These are phyloP conservation scores for Crenichthys baileyi DNA, from an alignment of 2,797 vertebrate species.

Conservation along the genomic window DNA sequence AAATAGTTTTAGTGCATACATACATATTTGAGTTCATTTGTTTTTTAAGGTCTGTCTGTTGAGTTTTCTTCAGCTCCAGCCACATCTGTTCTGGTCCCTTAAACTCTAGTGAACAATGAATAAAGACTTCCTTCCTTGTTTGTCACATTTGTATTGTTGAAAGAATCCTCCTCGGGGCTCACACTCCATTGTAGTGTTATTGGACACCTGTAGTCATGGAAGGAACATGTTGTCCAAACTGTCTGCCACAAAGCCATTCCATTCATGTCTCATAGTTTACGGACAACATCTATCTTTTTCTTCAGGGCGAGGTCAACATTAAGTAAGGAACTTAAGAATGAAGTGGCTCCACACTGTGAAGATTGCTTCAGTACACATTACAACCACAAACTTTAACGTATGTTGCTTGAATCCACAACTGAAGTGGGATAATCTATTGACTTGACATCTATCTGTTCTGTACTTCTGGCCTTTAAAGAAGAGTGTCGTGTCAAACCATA, in stretches of 20 bases:
- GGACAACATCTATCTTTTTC: not conserved
- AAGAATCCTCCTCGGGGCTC: not conserved
- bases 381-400: too few species aligned
- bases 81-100: slow-evolving; percentile 14
- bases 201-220: not conserved
- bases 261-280: not conserved
- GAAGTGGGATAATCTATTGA: too few species aligned
- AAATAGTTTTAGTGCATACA: not conserved
- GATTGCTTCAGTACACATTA: not conserved
- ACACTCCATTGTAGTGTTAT: slow-evolving; percentile 2
- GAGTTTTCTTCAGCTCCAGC: slow-evolving; percentile 2
- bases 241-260: not conserved
- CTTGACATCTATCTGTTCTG: not conserved
- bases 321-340: not conserved
- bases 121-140: slow-evolving; percentile 20
- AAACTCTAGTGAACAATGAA: slow-evolving; percentile 21
- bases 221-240: not conserved
- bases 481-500: too few species aligned
- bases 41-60: too few species aligned
- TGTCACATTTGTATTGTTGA: slow-evolving; percentile 34
- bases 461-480: not conserved
- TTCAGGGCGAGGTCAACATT: not conserved
- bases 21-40: not conserved
- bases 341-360: not conserved
- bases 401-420: too few species aligned